Evolutionary conservation across 2,113 vertebrate species (phyloP).

Genomic region (Cyrtonyx montezumae): DNA sequence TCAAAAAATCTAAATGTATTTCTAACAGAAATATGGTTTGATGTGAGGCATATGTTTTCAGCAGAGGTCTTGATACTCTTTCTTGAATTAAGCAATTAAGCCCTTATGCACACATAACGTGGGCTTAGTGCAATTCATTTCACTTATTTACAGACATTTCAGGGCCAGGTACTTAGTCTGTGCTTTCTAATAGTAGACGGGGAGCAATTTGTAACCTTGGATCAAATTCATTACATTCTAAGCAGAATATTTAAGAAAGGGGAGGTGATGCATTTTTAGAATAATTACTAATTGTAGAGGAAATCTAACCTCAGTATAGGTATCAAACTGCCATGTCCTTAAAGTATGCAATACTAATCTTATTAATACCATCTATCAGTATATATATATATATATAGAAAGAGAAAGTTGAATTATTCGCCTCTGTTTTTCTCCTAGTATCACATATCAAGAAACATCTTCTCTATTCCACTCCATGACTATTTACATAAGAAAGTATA

Average conservation of each 20-base stretch:
- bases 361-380: background rate
- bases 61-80: background rate
- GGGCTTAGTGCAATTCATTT: background rate
- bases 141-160: background rate
- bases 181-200: background rate
- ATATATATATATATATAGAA: background rate
- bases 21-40: background rate
- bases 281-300: background rate
- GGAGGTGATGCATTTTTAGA: background rate
- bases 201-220: background rate
- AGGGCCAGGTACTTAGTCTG: background rate
- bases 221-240: background rate
- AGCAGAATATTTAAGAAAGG: background rate
- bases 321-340: background rate
- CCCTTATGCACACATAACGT: background rate
- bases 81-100: constrained; percentile 33
- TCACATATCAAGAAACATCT: background rate
- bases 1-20: constrained; percentile 14
- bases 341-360: background rate
- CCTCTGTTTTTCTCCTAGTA: background rate
- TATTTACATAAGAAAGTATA: background rate
- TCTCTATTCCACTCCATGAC: background rate
- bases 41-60: background rate
- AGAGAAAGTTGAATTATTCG: background rate
- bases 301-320: background rate